Conservation (phyloP, 2,113 vertebrate species). For the Tichodroma muraria region DNA sequence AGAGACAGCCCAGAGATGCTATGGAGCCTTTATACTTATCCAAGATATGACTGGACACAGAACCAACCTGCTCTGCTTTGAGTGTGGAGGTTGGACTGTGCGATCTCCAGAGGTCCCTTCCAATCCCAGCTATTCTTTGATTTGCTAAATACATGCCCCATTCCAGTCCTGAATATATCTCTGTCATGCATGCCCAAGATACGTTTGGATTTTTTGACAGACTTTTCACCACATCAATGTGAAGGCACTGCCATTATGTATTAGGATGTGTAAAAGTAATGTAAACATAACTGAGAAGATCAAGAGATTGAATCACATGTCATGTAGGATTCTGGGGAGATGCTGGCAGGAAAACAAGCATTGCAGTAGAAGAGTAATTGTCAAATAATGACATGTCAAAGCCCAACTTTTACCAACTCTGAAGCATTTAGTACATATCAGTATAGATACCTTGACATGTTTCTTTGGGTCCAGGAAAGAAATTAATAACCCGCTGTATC, state of each 20-base stretch:
- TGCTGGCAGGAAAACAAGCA: slow-evolving; percentile 18
- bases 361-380: slow-evolving; percentile 16
- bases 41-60: background rate
- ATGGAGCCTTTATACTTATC: background rate
- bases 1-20: background rate
- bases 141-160: background rate
- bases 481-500: slow-evolving; percentile 31
- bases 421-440: slow-evolving; percentile 23
- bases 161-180: background rate
- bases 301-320: slow-evolving; percentile 1
- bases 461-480: slow-evolving; percentile 56
- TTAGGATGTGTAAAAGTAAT: slow-evolving; percentile 15
- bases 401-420: slow-evolving; percentile 21
- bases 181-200: background rate
- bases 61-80: background rate
- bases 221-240: background rate
- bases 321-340: slow-evolving; percentile 9
- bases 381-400: slow-evolving; percentile 27
- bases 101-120: background rate
- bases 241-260: background rate
- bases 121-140: background rate
- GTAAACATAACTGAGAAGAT: slow-evolving; percentile 32
- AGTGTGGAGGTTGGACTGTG: background rate
- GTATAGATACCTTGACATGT: slow-evolving; percentile 21
- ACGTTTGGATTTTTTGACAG: background rate